These are phyloP conservation scores for Hystrix cristata DNA, from an alignment of 2,113 vertebrate genomes.

Conservation along the genomic window DNA sequence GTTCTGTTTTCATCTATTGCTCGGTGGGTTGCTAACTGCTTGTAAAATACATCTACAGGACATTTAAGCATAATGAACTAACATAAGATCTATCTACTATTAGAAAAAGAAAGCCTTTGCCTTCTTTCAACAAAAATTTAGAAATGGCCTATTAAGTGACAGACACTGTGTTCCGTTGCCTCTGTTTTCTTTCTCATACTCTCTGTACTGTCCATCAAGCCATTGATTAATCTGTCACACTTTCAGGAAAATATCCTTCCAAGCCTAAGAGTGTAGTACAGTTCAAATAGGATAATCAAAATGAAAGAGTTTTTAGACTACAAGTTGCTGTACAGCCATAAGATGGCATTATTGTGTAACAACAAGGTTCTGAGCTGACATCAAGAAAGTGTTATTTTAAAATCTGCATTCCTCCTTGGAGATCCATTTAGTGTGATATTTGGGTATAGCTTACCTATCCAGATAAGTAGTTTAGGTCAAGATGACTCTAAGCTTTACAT, in stretches of 20 bases:
- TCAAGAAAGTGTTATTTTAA: constrained; percentile 19
- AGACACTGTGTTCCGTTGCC: background rate
- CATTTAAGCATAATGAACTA: background rate
- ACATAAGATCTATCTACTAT: background rate
- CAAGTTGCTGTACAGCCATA: constrained; percentile 69
- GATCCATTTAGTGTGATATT: constrained; percentile 28
- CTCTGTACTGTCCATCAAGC: background rate
- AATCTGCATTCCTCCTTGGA: constrained; percentile 18
- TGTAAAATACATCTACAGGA: background rate
- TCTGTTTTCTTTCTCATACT: background rate
- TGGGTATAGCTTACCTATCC: background rate
- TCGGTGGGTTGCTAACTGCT: background rate
- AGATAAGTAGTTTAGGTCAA: background rate
- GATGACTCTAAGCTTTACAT: constrained; percentile 21
- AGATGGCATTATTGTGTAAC: constrained; percentile 81
- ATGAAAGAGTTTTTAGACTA: constrained; percentile 21
- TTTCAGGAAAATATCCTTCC: background rate
- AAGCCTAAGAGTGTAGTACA: background rate
- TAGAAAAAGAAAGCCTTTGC: background rate
- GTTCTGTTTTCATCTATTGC: constrained; percentile 3
- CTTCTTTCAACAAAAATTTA: background rate
- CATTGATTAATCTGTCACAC: background rate
- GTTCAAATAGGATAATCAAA: constrained; percentile 49
- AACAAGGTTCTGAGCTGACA: constrained; percentile 5
- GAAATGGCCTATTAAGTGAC: background rate